Conservation (phyloP, 2,888 invertebrate species). For the Ethmia dodecea region DNA sequence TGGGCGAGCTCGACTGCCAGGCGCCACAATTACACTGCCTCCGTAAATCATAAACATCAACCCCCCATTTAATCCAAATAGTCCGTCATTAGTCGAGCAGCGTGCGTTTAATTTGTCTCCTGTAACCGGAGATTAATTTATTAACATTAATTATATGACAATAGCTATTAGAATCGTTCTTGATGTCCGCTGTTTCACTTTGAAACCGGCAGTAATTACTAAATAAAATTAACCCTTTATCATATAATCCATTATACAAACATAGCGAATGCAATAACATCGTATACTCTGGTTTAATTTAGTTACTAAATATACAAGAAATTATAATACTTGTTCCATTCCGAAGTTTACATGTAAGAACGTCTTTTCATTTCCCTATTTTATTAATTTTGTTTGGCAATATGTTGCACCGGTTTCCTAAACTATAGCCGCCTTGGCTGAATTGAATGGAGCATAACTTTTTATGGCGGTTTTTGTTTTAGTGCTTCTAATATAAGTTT, state of each 20-base stretch:
- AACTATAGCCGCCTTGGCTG: conserved; percentile 56
- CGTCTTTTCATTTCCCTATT: conserved; percentile 21
- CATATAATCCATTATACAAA: no score
- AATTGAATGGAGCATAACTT: conserved; percentile 64
- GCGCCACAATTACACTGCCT: conserved; percentile 72
- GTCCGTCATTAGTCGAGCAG: conserved; percentile 76
- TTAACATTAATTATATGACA: conserved; percentile 74
- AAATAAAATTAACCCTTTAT: no score
- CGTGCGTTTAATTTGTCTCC: conserved; percentile 76
- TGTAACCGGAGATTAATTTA: conserved; percentile 75
- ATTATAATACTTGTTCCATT: no score
- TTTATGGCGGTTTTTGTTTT: conserved; percentile 60
- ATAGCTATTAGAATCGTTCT: conserved; percentile 40
- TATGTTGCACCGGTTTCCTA: conserved; percentile 65
- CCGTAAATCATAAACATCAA: conserved; percentile 78
- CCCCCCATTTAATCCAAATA: conserved; percentile 77
- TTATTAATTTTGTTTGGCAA: conserved; percentile 67
- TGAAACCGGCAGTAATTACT: not conserved
- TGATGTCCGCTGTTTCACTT: conserved; percentile 14
- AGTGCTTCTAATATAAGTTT: conserved; percentile 40
- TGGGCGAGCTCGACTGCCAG: conserved; percentile 55
- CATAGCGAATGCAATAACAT: no score
- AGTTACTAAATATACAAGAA: no score
- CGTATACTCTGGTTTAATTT: no score
- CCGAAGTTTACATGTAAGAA: no score